phyloP scores from a whole-genome alignment of 2,797 vertebrate genomes.

The Heliangelus exortis region DNA sequence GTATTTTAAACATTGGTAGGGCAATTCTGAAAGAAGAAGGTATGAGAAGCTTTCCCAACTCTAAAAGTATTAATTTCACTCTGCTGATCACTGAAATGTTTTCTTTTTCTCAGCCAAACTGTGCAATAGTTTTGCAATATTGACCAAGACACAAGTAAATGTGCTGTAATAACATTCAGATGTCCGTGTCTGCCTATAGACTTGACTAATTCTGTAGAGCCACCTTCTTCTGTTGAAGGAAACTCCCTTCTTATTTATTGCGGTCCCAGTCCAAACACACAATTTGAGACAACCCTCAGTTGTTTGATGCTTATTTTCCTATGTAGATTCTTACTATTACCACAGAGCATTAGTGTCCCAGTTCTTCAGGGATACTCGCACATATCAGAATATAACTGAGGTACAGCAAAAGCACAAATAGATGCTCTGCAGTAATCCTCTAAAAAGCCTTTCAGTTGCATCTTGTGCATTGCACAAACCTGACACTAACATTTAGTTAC shows the following conservation, averaged over 20 bases:
- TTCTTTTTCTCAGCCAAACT: conserved; percentile 15
- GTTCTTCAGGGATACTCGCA: background rate
- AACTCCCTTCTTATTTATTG: background rate
- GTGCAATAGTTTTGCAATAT: background rate
- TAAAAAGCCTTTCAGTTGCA: background rate
- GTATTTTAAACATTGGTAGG: background rate
- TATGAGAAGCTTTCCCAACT: background rate
- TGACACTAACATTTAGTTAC: background rate
- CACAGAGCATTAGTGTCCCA: background rate
- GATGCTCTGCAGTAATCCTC: background rate
- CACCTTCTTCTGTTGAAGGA: background rate
- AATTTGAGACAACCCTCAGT: background rate
- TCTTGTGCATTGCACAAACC: background rate
- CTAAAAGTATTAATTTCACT: background rate
- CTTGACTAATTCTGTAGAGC: background rate
- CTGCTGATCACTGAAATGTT: background rate
- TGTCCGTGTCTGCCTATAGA: background rate
- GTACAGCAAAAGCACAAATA: background rate
- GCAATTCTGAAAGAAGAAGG: background rate
- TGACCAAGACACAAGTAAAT: background rate
- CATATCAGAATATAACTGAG: background rate
- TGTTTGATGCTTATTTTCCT: background rate
- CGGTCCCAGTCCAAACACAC: background rate
- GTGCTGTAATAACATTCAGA: background rate
- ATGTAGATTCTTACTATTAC: background rate